phyloP scores from a whole-genome alignment of 2,888 invertebrate species.

The Eudemis profundana region DNA sequence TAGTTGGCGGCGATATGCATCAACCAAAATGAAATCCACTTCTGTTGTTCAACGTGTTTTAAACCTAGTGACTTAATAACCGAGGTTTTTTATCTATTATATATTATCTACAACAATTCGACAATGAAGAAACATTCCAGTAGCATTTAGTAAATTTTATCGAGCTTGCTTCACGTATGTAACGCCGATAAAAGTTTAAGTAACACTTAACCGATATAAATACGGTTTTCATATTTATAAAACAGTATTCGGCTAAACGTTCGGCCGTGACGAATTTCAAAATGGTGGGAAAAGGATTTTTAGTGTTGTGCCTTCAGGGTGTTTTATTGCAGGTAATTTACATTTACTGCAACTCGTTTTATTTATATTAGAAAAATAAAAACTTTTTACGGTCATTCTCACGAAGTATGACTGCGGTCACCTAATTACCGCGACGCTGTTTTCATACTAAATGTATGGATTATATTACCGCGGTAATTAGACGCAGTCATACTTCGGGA shows the following conservation, averaged over 20 bases:
- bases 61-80: background rate
- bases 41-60: too few species aligned
- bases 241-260: conserved; percentile 6
- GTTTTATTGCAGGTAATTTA: conserved; percentile 32
- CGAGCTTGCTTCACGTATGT: conserved; percentile 3
- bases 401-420: too few species aligned
- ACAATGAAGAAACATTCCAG: conserved; percentile 20
- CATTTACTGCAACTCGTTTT: too few species aligned
- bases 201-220: conserved; percentile 27
- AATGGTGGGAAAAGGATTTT: conserved; percentile 21
- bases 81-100: background rate
- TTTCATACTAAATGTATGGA: too few species aligned
- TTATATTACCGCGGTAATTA: too few species aligned
- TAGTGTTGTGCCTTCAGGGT: conserved; percentile 28
- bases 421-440: too few species aligned
- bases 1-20: too few species aligned
- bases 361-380: background rate
- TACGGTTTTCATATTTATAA: conserved; percentile 10
- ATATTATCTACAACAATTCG: background rate
- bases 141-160: conserved; percentile 14
- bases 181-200: conserved; percentile 21
- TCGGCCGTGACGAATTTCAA: background rate
- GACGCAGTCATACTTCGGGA: too few species aligned
- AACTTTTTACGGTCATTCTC: background rate
- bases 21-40: too few species aligned